phyloP scores from a whole-genome alignment of 2,113 vertebrate species.

The Megaceryle torquata region DNA sequence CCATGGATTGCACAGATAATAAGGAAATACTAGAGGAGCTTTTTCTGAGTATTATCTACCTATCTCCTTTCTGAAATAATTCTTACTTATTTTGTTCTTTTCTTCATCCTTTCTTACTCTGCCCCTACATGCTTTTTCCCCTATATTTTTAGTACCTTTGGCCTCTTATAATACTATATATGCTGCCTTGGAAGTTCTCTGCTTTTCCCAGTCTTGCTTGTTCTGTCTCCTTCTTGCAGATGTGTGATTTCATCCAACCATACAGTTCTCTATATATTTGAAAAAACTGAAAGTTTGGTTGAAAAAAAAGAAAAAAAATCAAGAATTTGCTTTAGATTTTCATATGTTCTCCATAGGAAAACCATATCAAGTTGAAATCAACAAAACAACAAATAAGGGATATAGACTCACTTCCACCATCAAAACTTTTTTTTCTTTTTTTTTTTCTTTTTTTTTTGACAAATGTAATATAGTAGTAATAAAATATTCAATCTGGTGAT shows the following conservation, averaged over 20 bases:
- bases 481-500: not conserved
- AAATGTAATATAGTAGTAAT: not conserved
- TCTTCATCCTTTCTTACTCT: not conserved
- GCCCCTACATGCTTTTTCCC: not conserved
- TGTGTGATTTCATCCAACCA: not conserved
- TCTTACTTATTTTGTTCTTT: not conserved
- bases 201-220: not conserved
- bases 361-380: not conserved
- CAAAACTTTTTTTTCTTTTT: not conserved
- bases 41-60: not conserved
- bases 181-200: not conserved
- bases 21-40: not conserved
- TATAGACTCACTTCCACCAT: not conserved
- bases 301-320: not conserved
- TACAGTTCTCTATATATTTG: not conserved
- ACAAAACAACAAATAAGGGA: not conserved
- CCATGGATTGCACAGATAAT: not conserved
- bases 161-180: not conserved
- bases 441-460: not conserved
- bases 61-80: not conserved
- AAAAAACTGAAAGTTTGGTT: not conserved
- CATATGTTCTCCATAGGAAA: not conserved
- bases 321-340: not conserved
- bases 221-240: not conserved
- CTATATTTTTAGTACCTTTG: not conserved